Evolutionary conservation across 2,888 invertebrate genomes (phyloP), one percentile per base, ranked within the genome.

Genomic region (Trichogramma evanescens): DNA sequence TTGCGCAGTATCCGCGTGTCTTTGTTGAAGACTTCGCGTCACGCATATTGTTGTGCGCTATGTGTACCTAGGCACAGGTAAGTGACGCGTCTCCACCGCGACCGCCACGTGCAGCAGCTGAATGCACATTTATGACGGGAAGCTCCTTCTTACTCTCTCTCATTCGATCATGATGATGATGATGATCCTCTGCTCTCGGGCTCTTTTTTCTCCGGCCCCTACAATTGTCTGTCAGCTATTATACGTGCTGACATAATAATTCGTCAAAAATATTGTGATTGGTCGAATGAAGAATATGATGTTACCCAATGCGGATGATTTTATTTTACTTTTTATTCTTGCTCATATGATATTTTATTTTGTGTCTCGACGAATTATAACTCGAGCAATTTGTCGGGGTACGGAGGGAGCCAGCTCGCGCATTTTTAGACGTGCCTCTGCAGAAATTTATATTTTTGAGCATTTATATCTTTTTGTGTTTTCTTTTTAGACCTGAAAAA

Each of bases 201-300:
- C 43, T 40, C 10, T 43, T 8, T 50, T 41, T 48, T 48, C 41
- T n/a, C 42, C 6, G n/a, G 5, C 46, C 13, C 10, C 10, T 45
- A n/a, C 9, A 59, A 57, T 60, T 64, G 64, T 63, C 62, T 53
- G 57, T 59, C 54, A 52, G 26, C 72, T 68, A 75, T 76, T 76
- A 13, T 13, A 13, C 13, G 73, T 74, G 66, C 71, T 71, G 74
- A 71, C 76, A 74, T 75, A 77, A 74, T 75, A 77, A 76, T 74
- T 76, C 73, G 75, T 77, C 76, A 76, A 76, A 77, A 77, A 76
- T 77, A 75, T 77, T 77, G 77, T 76, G 77, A 77, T 77, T 76
- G 74, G 77, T 68, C 65, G 68, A 63, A 61, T 67, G 68, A 67
- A 67, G 70, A 72, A 70, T 71, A 71, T 74, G 76, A 75, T 73